Base-by-base conservation (phyloP, 2,113 vertebrate genomes). In the Notechis scutatus region DNA sequence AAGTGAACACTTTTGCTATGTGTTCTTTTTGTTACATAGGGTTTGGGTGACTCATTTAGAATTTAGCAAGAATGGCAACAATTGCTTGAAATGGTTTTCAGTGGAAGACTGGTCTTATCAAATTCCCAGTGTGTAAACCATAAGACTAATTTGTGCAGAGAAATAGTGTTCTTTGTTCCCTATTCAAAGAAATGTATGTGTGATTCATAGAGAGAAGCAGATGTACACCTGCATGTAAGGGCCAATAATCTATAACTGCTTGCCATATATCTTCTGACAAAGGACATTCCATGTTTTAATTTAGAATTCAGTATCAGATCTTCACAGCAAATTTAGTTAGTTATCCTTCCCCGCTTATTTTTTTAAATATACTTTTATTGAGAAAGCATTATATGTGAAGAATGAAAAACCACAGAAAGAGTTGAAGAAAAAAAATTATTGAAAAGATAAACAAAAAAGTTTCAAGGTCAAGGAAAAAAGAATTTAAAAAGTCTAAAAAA, bases 31-130 rank as follows among this genome's bases (percentile, higher is more conserved):
- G 12, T n/a, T 6, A 21, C 21, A 54, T 2, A 21, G 12, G 26
- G 21, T 24, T 21, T 86, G 5, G 85, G 24, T 90, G 92, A 93
- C 52, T 89, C 91, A 92, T 47, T 69, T 29, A 52, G 88, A 86
- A 93, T 93, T 93, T 93, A 90, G 92, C 92, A 93, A 93, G 55
- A 90, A 88, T 45, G 20, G 47, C 21, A 42, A 90, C 18, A 57
- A 54, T 21, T 85, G 24, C 8, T 85, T 93, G 85, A 24, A 47
- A 74, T 39, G 34, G 34, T 81, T 39, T 81, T 85, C 5, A 18
- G 18, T 74, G 54, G 42, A 85, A 85, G 87, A 85, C 0, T 61
- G 89, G 11, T 90, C 42, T 89, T 92, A 5, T 54, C 21, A 89
- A 55, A 29, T 90, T 61, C 59, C 29, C 23, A 57, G 15, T n/a